A percentile compares a stretch with the other conserved stretches of the same genome.
These are phyloP conservation scores for Drosophila ironensis DNA, from an alignment of 1,140 invertebrate species.

Conservation along the genomic window DNA sequence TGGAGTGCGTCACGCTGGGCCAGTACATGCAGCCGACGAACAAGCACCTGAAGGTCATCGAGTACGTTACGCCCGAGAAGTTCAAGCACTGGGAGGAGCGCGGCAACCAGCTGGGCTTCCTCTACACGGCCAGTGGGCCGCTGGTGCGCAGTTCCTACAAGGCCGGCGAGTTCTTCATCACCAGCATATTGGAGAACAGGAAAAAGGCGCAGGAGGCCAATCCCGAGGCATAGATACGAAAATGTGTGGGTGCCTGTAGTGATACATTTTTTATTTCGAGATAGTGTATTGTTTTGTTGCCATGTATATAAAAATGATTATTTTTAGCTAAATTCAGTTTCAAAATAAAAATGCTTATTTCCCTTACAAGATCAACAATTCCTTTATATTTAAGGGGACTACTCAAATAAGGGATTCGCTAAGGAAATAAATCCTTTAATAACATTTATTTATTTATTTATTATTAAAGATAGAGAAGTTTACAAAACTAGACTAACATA, in stretches of 20 bases:
- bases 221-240: background rate
- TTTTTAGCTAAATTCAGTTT: slow-evolving; percentile 31
- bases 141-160: slow-evolving; percentile 98
- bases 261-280: background rate
- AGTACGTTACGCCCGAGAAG: slow-evolving; percentile 98
- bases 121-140: slow-evolving; percentile 98
- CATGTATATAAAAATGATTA: slow-evolving; percentile 18
- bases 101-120: slow-evolving; percentile 94
- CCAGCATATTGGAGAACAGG: slow-evolving; percentile 88
- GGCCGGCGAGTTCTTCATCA: slow-evolving; percentile 96
- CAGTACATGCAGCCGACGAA: slow-evolving; percentile 99
- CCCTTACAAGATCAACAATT: too few species aligned
- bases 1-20: slow-evolving; percentile 98
- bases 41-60: slow-evolving; percentile 96
- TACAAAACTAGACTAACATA: too few species aligned
- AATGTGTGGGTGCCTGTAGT: background rate
- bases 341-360: too few species aligned
- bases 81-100: slow-evolving; percentile 95
- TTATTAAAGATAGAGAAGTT: too few species aligned
- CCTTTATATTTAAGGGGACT: too few species aligned
- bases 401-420: too few species aligned
- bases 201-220: slow-evolving; percentile 25
- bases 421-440: too few species aligned
- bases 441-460: too few species aligned
- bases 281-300: slow-evolving; percentile 7